Evolutionary conservation across 2,113 vertebrate genomes (phyloP).

Genomic region (Pimephales promelas): DNA sequence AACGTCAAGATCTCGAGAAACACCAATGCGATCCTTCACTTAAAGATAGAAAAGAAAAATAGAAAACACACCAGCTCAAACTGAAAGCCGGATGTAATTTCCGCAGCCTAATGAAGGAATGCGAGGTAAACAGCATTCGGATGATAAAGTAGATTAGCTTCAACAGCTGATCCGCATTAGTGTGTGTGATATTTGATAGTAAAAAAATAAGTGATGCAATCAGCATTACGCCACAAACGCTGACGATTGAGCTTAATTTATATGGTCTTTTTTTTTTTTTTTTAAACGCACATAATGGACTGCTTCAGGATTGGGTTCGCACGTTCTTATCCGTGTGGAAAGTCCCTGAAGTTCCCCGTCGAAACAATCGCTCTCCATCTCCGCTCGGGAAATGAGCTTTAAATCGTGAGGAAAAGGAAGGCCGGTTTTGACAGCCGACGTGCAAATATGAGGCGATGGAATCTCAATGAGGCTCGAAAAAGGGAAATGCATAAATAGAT

Average conservation of each 20-base stretch:
- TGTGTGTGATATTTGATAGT: not conserved
- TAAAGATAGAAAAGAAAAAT: not conserved
- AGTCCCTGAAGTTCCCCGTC: constrained; percentile 70
- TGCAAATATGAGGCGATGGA: constrained; percentile 77
- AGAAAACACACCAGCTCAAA: not conserved
- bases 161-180: not conserved
- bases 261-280: too few species aligned
- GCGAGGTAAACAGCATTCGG: not conserved
- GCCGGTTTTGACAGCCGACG: constrained; percentile 73
- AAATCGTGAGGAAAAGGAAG: constrained; percentile 72
- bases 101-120: not conserved
- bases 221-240: too few species aligned
- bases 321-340: constrained; percentile 16
- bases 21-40: not conserved
- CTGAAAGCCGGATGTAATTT: not conserved
- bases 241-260: too few species aligned
- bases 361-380: constrained; percentile 72
- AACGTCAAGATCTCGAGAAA: not conserved
- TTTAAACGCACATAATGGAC: constrained; percentile 10
- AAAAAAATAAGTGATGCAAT: not conserved
- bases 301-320: constrained; percentile 54
- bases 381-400: constrained; percentile 72
- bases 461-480: constrained; percentile 80
- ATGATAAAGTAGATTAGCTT: not conserved
- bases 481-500: constrained; percentile 77